Evolutionary conservation across 2,888 invertebrate species (phyloP).

Genomic region (Laothoe populi): DNA sequence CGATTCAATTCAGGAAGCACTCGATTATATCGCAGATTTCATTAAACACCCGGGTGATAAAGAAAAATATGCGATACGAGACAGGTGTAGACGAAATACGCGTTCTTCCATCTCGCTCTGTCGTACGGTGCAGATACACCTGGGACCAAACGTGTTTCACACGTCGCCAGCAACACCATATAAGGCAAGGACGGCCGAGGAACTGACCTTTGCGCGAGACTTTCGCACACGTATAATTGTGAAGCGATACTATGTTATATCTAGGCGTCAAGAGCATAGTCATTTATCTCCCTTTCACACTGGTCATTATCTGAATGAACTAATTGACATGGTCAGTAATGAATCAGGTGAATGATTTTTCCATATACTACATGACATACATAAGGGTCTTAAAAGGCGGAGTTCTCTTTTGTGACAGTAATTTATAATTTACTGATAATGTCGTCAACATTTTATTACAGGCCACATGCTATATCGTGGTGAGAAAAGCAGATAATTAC

Average conservation of each 20-base stretch:
- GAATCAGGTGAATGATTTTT: slow-evolving; percentile 1
- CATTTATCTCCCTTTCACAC: slow-evolving; percentile 2
- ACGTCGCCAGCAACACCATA: slow-evolving; percentile 61
- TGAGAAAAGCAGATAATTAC: neutral
- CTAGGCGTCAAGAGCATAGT: neutral
- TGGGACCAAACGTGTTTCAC: slow-evolving; percentile 42
- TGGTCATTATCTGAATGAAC: neutral
- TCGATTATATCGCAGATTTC: slow-evolving; percentile 31
- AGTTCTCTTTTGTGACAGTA: neutral
- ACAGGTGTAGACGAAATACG: slow-evolving; percentile 27
- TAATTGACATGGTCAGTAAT: slow-evolving; percentile 1
- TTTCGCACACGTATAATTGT: slow-evolving; percentile 46
- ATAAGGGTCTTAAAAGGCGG: neutral
- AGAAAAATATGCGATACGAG: slow-evolving; percentile 28
- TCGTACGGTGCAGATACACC: slow-evolving; percentile 34
- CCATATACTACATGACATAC: neutral
- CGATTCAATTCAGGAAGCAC: slow-evolving; percentile 41
- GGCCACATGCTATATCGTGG: neutral
- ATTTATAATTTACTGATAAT: neutral
- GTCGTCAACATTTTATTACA: neutral
- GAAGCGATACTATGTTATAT: slow-evolving; percentile 10
- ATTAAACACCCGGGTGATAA: slow-evolving; percentile 28
- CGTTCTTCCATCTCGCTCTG: slow-evolving; percentile 33
- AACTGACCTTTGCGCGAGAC: slow-evolving; percentile 56
- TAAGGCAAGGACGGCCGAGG: slow-evolving; percentile 68